These are phyloP conservation scores for Beroe forskalii DNA, from an alignment of 37 sponge, comb jelly and placozoan species.

Conservation along the genomic window DNA sequence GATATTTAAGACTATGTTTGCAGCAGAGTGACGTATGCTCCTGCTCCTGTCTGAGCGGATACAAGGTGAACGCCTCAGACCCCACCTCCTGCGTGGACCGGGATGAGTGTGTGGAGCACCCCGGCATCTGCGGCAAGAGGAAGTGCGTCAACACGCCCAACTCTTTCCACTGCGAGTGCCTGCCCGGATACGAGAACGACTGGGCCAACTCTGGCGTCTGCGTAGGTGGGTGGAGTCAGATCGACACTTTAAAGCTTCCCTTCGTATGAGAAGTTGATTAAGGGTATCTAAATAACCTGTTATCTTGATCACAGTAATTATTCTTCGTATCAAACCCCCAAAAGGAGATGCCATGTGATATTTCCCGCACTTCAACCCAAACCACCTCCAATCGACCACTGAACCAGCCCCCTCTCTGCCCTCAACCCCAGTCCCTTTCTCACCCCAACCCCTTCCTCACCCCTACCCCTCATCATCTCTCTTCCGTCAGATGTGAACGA, in stretches of 20 bases:
- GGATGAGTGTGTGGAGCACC: constrained; percentile 15
- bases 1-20: too few species aligned
- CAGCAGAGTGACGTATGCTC: background rate
- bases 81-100: background rate
- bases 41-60: background rate
- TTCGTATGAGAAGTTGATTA: too few species aligned
- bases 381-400: too few species aligned
- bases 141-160: background rate
- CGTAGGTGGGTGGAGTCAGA: background rate
- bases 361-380: too few species aligned
- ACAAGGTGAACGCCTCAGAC: background rate
- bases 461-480: background rate
- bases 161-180: constrained; percentile 12
- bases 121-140: background rate
- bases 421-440: too few species aligned
- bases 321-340: too few species aligned
- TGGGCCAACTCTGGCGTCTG: constrained; percentile 24
- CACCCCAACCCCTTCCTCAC: too few species aligned
- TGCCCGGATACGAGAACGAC: constrained; percentile 27
- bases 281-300: too few species aligned
- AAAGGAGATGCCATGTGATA: too few species aligned
- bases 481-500: constrained; percentile 19
- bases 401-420: too few species aligned
- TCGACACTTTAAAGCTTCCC: background rate
- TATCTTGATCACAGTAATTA: too few species aligned